Conservation (phyloP, 2,113 vertebrate genomes). For the Lucifuga dentata region DNA sequence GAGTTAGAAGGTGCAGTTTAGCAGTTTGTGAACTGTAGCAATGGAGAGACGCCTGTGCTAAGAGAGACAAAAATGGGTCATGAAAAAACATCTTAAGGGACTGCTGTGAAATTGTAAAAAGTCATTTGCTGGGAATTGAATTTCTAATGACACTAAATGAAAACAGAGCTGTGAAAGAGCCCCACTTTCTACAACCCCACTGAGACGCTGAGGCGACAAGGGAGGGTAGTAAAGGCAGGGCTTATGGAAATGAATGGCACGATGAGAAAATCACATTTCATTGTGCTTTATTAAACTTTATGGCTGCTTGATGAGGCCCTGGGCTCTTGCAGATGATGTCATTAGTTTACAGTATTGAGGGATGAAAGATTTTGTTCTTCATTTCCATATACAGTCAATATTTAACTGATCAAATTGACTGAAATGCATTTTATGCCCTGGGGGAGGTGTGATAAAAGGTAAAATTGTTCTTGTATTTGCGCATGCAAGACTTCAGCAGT, state of each 20-base stretch:
- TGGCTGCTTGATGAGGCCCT: slow-evolving; percentile 63
- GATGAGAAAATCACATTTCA: slow-evolving; percentile 73
- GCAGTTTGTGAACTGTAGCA: slow-evolving; percentile 15
- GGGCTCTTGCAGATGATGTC: slow-evolving; percentile 55
- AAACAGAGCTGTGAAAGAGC: slow-evolving; percentile 75
- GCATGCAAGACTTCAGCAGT: neutral
- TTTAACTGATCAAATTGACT: slow-evolving; percentile 38
- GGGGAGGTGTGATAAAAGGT: slow-evolving; percentile 6
- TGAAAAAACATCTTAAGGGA: slow-evolving; percentile 68
- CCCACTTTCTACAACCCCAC: slow-evolving; percentile 55
- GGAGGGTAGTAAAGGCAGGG: slow-evolving; percentile 58
- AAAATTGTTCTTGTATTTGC: slow-evolving; percentile 7
- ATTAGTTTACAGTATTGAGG: slow-evolving; percentile 53
- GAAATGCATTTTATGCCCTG: neutral
- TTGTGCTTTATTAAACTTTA: slow-evolving; percentile 75
- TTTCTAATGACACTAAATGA: slow-evolving; percentile 81
- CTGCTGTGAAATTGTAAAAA: slow-evolving; percentile 76
- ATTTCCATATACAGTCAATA: slow-evolving; percentile 41
- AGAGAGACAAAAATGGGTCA: slow-evolving; percentile 72
- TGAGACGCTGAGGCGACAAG: slow-evolving; percentile 56
- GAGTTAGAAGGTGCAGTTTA: slow-evolving; percentile 27
- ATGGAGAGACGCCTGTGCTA: slow-evolving; percentile 11
- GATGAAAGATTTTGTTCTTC: slow-evolving; percentile 37
- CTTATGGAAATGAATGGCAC: slow-evolving; percentile 74
- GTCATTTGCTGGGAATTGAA: slow-evolving; percentile 81